Conservation (phyloP, 92 coral and sea anemone species). For the Epizoanthus scotinus region DNA sequence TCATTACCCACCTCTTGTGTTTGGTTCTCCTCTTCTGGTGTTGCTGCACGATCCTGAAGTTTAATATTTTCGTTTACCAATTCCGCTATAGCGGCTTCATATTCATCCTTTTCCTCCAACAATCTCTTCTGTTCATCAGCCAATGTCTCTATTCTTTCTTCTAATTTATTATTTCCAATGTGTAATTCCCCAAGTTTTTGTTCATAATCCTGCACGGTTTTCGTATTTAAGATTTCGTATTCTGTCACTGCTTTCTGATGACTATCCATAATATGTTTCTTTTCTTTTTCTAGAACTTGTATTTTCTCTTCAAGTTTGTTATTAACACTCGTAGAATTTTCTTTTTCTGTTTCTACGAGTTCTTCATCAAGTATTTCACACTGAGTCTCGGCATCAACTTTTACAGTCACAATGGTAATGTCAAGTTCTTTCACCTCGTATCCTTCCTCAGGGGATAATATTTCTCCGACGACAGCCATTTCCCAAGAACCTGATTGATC, state of each 20-base stretch:
- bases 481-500: not conserved
- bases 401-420: not conserved
- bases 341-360: not conserved
- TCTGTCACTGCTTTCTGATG: slow-evolving; percentile 48
- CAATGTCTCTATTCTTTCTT: slow-evolving; percentile 18
- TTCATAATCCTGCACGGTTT: slow-evolving; percentile 45
- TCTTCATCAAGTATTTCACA: not conserved
- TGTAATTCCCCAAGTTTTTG: slow-evolving; percentile 33
- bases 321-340: not conserved
- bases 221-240: slow-evolving; percentile 25
- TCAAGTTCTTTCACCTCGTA: not conserved
- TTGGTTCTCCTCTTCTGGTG: not conserved
- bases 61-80: not conserved
- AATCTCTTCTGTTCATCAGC: not conserved
- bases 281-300: slow-evolving; percentile 49
- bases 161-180: slow-evolving; percentile 34
- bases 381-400: slow-evolving; percentile 13
- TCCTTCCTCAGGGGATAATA: not conserved
- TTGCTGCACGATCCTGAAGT: not conserved
- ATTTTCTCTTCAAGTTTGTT: slow-evolving; percentile 46
- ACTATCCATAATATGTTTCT: slow-evolving; percentile 47
- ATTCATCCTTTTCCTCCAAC: not conserved
- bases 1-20: too few species aligned
- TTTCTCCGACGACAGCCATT: not conserved
- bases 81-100: not conserved